Base-by-base conservation (phyloP, 2,888 invertebrate species). In the Chloroclysta siterata region DNA sequence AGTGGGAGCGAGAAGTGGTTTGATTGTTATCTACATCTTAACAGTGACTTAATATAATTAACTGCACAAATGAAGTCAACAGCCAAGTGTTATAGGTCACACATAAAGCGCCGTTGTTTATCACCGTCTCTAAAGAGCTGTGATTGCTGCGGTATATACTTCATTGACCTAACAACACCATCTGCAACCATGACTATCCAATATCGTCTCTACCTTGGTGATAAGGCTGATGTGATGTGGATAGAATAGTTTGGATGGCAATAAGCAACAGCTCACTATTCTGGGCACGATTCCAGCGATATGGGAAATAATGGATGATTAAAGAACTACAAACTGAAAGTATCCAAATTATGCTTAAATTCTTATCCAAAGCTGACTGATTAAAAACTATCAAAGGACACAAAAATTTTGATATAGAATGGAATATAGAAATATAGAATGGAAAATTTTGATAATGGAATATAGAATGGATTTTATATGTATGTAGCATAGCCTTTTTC, bases 261-360 rank as follows among this genome's bases (percentile, higher is more conserved):
- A 71, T 82, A 81, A 84, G 79, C 75, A 77, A 76, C 71, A 69
- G 75, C 81, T 83, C 72, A 72, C 74, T 73, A 84, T 85, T 83
- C 83, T 39, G 68, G 70, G 77, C 85, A 84, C 85, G 85, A 72
- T 63, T 73, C 68, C 63, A 63, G 76, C 76, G 82, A 84, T 84
- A 83, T 76, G 77, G 80, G 77, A 80, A 81, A 78, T 84, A 82
- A 81, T 80, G 75, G 79, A 63, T 72, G 65, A 74, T 60, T 22
- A 28, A 56, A 53, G 54, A 60, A 64, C 55, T 48, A 39, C 48
- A 48, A 56, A 48, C 39, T 48, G 53, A 15, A 3, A 36, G 15
- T 33, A n/a, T 29, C 28, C 28, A 29, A 48, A 39, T 33, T 8
- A 5, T 33, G 8, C 33, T n/a, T n/a, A n/a, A n/a, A n/a, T n/a